Evolutionary conservation across 2,888 invertebrate genomes (phyloP).

Genomic region (Rosalia funebris): DNA sequence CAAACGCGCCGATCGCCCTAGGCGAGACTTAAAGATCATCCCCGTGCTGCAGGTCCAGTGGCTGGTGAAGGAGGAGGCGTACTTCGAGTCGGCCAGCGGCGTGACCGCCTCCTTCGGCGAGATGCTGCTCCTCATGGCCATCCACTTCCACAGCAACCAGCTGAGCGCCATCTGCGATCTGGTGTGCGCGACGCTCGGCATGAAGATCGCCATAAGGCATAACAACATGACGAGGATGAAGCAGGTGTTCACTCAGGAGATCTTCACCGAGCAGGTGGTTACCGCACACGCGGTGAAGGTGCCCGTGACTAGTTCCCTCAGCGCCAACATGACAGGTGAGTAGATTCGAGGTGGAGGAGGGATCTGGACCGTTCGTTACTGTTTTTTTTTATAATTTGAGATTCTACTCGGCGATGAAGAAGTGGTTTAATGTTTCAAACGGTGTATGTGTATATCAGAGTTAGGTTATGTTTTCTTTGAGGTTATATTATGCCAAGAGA

Average conservation of each 20-base stretch:
- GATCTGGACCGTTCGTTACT: too few relatives aligned
- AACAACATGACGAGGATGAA: slow-evolving; percentile 90
- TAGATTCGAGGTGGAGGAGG: too few relatives aligned
- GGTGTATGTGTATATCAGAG: too few relatives aligned
- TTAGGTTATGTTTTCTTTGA: too few relatives aligned
- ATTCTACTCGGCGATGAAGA: too few relatives aligned
- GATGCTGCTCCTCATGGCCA: slow-evolving; percentile 94
- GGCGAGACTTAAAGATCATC: too few relatives aligned
- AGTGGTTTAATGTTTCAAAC: too few relatives aligned
- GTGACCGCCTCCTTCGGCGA: slow-evolving; percentile 92
- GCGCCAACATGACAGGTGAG: slow-evolving; percentile 77
- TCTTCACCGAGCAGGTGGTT: slow-evolving; percentile 96
- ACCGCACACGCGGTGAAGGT: slow-evolving; percentile 96
- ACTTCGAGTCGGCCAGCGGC: slow-evolving; percentile 87
- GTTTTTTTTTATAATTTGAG: too few relatives aligned
- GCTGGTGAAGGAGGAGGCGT: slow-evolving; percentile 90
- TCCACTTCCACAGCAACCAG: slow-evolving; percentile 97
- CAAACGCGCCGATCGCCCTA: too few relatives aligned
- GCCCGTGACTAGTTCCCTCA: slow-evolving; percentile 89
- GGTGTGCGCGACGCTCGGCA: slow-evolving; percentile 92
- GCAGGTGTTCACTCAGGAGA: slow-evolving; percentile 94
- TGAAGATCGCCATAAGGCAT: slow-evolving; percentile 90
- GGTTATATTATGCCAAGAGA: too few relatives aligned
- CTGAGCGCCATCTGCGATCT: slow-evolving; percentile 91
- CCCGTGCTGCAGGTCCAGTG: slow-evolving; percentile 83